Base-by-base conservation (phyloP, 2,888 invertebrate genomes). In the Xestoiulus laeticollis region DNA sequence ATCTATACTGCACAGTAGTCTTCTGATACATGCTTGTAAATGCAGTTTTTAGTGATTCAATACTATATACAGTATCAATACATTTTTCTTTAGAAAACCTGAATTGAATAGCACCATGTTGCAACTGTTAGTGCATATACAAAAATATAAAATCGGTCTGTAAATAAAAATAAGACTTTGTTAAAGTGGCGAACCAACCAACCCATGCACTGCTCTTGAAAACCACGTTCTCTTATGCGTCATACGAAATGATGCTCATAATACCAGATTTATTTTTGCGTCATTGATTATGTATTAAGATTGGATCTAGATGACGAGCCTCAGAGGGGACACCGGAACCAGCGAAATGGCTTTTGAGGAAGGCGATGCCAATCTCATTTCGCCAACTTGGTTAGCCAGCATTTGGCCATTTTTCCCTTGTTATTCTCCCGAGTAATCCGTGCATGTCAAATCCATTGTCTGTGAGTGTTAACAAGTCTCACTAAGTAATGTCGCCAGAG, bases 401-500 rank as follows among this genome's bases (percentile, higher is more conserved):
- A 68, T 68, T 26, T 68, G 68, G 68, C n/a, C 68, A 26, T 26
- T 68, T 48, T 68, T 22, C 22, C 26, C 68, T 68, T 22, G 68
- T 68, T 68, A 68, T 68, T 22, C 68, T 68, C 68, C 68, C 8
- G 68, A 68, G 68, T 68, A 68, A 68, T 68, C 68, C 68, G 68
- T 68, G 68, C 68, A 68, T 68, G 68, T 22, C 68, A 68, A 68
- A 68, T 68, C 68, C 68, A 68, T 68, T 68, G 68, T 68, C 22
- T 68, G 4, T 1, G 68, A 68, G 68, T 68, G 68, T 68, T 68
- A 68, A 68, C 68, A 68, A 68, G 68, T 68, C 68, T 68, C 68
- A 68, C 68, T 68, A 68, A 68, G 68, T 22, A 68, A 68, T 68
- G 68, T 68, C n/a, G 68, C n/a, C 8, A n/a, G 68, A 68, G 68